Evolutionary conservation across 2,797 vertebrate species (phyloP).

Genomic region (Arvicola amphibius): DNA sequence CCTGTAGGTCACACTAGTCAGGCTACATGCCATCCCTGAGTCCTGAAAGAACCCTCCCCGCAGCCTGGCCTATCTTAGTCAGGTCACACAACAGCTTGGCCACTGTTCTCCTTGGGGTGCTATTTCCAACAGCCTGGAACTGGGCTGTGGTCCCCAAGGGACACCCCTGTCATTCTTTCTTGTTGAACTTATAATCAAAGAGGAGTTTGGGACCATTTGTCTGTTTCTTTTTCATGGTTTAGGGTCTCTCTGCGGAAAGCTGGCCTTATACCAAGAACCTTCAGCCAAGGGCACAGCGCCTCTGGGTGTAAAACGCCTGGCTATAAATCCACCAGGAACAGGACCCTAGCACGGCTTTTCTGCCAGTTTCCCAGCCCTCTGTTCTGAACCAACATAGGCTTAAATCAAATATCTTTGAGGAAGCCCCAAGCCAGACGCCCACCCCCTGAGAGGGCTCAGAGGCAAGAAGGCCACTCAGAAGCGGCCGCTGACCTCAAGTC

Average conservation of each 20-base stretch:
- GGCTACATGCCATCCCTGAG: background rate
- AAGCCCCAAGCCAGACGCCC: background rate
- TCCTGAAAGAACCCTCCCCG: fast-evolving
- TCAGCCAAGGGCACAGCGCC: background rate
- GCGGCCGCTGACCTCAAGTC: background rate
- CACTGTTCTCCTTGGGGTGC: fast-evolving
- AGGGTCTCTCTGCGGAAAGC: background rate
- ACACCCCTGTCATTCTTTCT: background rate
- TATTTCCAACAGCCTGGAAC: no score
- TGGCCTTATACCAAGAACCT: fast-evolving
- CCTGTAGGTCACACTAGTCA: no score
- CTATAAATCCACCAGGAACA: background rate
- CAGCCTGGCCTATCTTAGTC: background rate
- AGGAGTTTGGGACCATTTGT: background rate
- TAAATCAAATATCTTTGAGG: conserved; percentile 47
- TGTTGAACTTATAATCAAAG: background rate
- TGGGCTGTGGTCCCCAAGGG: background rate
- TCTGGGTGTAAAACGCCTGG: background rate
- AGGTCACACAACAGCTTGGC: background rate
- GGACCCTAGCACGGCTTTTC: background rate
- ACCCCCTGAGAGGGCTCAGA: conserved; percentile 15
- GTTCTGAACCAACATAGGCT: conserved; percentile 20
- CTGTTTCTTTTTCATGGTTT: background rate
- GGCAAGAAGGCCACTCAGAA: background rate
- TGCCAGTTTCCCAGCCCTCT: background rate